Evolutionary conservation across 2,797 vertebrate species (phyloP), one percentile per base, ranked within the genome.

Genomic region (Lithobates pipiens): DNA sequence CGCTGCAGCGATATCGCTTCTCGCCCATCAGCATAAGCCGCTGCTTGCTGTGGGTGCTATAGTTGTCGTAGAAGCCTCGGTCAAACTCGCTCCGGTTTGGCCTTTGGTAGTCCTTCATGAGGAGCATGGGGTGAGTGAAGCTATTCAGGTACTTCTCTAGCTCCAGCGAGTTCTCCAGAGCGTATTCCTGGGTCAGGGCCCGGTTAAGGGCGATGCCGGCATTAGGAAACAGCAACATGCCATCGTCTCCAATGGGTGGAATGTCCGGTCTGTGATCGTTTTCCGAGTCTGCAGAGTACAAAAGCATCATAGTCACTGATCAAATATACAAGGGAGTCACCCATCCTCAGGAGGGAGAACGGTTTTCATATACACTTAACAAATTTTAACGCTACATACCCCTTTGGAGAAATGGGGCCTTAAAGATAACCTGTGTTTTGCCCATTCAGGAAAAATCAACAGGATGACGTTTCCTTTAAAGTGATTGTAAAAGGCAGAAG

Each of bases 1-100:
- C 85, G 0, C 25, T 9, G 39, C 85, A 86, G 25, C 79, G 63
- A 54, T 86, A 86, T 0, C 79, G 85, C 50, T 86, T 86, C 68
- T 86, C 85, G 23, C 80, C 85, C 85, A 86, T 86, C n/a, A 81
- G 79, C 85, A 86, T 86, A 34, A 86, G 85, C 2, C 85, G 42
- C 79, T 86, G 78, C 50, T 86, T 86, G 67, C 67, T 86, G 50
- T 77, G 73, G 11, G 77, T 2, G 65, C 85, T 86, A 79, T 86
- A 86, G 65, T 86, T 86, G 27, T 86, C 85, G 16, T 86, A 86
- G 15, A 86, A 82, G 25, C 85, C 85, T 23, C 79, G 7, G 50
- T 86, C 85, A 65, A 77, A 86, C 78, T 86, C 85, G 13, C 85
- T 86, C 10, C 78, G 78, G 6, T 16, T 1, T 16, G 74, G 42